Evolutionary conservation across 2,888 invertebrate species (phyloP).

Genomic region (Drosophila merina): DNA sequence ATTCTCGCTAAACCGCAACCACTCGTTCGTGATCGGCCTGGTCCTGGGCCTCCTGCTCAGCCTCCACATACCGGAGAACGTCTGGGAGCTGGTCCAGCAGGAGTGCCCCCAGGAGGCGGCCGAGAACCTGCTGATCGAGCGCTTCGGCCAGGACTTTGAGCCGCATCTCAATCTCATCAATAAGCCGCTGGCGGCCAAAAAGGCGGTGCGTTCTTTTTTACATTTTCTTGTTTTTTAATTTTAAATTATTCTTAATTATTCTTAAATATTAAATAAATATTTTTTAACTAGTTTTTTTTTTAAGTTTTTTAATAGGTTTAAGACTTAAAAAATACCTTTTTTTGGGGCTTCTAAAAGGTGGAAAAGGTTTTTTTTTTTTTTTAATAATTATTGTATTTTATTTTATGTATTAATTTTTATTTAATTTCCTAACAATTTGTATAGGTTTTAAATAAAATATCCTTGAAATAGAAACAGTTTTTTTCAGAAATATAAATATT

Average conservation of each 20-base stretch:
- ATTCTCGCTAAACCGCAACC: conserved; percentile 81
- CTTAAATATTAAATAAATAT: neutral
- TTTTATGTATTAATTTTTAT: too few relatives aligned
- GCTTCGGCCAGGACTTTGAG: conserved; percentile 84
- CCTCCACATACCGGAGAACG: conserved; percentile 82
- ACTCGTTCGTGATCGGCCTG: conserved; percentile 83
- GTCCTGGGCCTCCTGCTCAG: conserved; percentile 82
- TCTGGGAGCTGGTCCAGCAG: conserved; percentile 83
- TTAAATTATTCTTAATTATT: neutral
- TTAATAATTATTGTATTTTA: too few relatives aligned
- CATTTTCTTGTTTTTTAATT: neutral
- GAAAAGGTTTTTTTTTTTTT: too few relatives aligned
- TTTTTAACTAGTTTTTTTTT: too few relatives aligned
- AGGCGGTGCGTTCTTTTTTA: conserved; percentile 80
- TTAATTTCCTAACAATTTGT: too few relatives aligned
- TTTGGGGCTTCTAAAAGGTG: too few relatives aligned
- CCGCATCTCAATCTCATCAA: conserved; percentile 84
- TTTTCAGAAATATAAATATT: too few relatives aligned
- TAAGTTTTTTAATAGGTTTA: too few relatives aligned
- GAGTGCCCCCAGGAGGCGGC: conserved; percentile 83
- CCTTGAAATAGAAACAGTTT: too few relatives aligned
- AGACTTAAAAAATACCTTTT: too few relatives aligned
- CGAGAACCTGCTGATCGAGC: conserved; percentile 82
- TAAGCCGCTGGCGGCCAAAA: conserved; percentile 84
- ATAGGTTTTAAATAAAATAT: too few relatives aligned